phyloP scores from a whole-genome alignment of 2,797 vertebrate species.

The Neopelma chrysocephalum region DNA sequence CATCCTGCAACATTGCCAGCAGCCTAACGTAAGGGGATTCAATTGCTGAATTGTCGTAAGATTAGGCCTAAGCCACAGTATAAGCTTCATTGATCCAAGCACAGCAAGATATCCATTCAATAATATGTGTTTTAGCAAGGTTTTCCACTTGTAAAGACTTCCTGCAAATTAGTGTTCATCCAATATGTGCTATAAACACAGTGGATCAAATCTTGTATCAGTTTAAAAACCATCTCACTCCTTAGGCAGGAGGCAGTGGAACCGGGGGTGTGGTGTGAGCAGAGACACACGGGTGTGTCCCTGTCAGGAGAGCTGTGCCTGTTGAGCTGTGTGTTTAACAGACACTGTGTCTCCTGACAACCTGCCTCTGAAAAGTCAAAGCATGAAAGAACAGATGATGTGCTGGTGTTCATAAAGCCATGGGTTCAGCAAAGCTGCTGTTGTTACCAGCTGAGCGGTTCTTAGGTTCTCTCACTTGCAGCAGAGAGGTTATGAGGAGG shows the following conservation, averaged over 20 bases:
- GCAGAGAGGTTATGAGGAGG: neutral
- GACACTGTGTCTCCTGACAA: neutral
- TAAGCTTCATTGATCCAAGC: conserved; percentile 71
- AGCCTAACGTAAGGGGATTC: conserved; percentile 49
- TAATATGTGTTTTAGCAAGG: conserved; percentile 66
- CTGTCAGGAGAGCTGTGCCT: neutral
- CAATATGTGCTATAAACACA: conserved; percentile 30
- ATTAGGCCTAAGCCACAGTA: conserved; percentile 66
- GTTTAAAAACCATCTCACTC: neutral
- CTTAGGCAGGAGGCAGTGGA: neutral
- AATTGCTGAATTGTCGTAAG: conserved; percentile 51
- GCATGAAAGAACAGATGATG: neutral
- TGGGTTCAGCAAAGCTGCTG: neutral
- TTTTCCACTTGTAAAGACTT: conserved; percentile 61
- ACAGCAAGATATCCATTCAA: conserved; percentile 63
- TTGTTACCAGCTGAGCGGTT: neutral
- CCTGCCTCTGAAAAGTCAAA: neutral
- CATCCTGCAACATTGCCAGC: conserved; percentile 44
- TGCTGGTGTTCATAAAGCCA: neutral
- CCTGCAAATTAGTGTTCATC: conserved; percentile 60
- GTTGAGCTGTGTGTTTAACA: neutral
- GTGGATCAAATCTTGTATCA: conserved; percentile 27
- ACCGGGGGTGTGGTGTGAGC: neutral
- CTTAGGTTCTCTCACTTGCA: neutral
- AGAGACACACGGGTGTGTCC: neutral